Evolutionary conservation across 2,888 invertebrate species (phyloP), one percentile per base, ranked within the genome.

Genomic region (Ectemnius cavifrons): DNA sequence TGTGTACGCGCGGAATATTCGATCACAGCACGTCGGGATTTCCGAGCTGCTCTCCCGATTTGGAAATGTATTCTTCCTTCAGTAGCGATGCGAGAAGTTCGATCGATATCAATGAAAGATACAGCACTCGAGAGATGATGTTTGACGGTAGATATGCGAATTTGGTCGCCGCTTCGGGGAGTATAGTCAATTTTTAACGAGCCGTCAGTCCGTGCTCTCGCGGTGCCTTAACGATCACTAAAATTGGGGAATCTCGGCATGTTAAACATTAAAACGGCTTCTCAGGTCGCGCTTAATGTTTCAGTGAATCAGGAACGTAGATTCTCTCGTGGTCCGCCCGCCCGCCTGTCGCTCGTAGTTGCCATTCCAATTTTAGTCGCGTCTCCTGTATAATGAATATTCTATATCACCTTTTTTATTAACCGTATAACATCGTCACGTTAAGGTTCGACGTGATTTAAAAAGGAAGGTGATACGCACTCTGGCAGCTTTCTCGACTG

Each of bases 11-110:
- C 23, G 23, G 23, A 23, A 23, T 23, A 23, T 23, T 23, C 72
- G 72, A 73, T 77, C 75, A 69, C 78, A 63, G 57, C 47, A 66
- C 64, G 66, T 76, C 74, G 63, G 20, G 23, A 63, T 67, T 58
- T 23, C 45, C 2, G 37, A 37, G 62, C 20, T 28, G 47, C 56
- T 27, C 56, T 52, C 14, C 52, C 52, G 47, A 14, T 47, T 47
- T 47, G 47, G 47, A n/a, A 47, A 47, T 2, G n/a, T 47, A 47
- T 47, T n/a, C 13, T 11, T 47, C 13, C 11, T n/a, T n/a, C 16
- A 52, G 1, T 14, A 16, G 14, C n/a, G 5, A 16, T 5, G 16
- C 13, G 14, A 52, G 8, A n/a, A 52, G n/a, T 52, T 14, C 16
- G 52, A 52, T 52, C 52, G 16, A 52, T 52, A 52, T 52, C 52